Conservation (phyloP, 2,797 vertebrate species). For the Esox masquinongy region DNA sequence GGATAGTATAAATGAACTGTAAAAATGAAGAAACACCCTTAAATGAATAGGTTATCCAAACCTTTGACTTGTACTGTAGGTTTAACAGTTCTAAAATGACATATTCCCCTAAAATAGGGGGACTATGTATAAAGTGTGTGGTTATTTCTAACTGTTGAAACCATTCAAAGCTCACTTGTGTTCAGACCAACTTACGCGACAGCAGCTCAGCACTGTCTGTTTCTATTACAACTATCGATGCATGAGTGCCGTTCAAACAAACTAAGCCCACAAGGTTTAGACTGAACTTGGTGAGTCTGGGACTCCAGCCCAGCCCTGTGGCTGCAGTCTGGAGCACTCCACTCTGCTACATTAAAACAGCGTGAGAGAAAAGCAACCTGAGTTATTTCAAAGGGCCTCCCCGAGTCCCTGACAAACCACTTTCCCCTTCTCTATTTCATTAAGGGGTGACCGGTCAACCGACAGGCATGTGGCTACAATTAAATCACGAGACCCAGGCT, state of each 20-base stretch:
- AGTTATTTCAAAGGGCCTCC: constrained; percentile 14
- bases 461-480: constrained; percentile 27
- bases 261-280: constrained; percentile 29
- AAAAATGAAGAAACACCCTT: too few relatives aligned
- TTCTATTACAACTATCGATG: constrained; percentile 8
- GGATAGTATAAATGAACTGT: too few relatives aligned
- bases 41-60: too few relatives aligned
- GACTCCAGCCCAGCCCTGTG: constrained; percentile 15
- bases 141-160: too few relatives aligned
- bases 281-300: constrained; percentile 25
- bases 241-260: constrained; percentile 24
- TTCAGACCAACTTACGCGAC: constrained; percentile 19
- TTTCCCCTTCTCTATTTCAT: constrained; percentile 34
- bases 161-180: constrained; percentile 8
- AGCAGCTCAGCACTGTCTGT: constrained; percentile 23
- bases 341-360: constrained; percentile 1
- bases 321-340: constrained; percentile 17
- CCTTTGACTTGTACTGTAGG: too few relatives aligned
- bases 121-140: too few relatives aligned
- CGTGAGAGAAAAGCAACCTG: constrained; percentile 21
- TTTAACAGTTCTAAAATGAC: too few relatives aligned
- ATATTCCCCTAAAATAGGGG: too few relatives aligned
- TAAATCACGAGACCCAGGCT: constrained; percentile 3
- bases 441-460: constrained; percentile 1
- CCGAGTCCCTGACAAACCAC: constrained; percentile 18